A percentile compares a stretch with the other conserved stretches of the same genome.
phyloP scores from a whole-genome alignment of 2,113 vertebrate species.

The Lichenostomus cassidix region DNA sequence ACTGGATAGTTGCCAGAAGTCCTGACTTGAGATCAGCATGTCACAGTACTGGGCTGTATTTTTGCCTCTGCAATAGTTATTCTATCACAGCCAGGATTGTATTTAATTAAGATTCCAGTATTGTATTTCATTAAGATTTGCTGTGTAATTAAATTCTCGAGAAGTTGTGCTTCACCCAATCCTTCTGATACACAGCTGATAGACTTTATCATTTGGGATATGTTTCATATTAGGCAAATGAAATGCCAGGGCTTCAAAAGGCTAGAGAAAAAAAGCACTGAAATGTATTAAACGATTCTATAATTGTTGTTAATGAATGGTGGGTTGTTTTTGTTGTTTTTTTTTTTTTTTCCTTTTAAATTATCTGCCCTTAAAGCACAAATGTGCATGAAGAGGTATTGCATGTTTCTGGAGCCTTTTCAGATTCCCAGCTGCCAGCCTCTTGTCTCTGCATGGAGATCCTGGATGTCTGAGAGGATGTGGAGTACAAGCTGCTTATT shows the following conservation, averaged over 20 bases:
- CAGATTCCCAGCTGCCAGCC: background rate
- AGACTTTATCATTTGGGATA: background rate
- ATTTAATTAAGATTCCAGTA: background rate
- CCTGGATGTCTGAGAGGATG: background rate
- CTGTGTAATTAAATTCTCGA: background rate
- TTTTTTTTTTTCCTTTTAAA: background rate
- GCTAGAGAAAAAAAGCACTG: background rate
- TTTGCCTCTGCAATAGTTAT: background rate
- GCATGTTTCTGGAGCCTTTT: background rate
- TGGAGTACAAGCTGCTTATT: slow-evolving; percentile 20
- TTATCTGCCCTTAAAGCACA: background rate
- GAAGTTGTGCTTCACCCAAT: background rate
- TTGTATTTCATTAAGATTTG: background rate
- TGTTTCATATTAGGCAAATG: background rate
- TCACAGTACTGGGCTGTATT: background rate
- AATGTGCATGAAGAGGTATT: background rate
- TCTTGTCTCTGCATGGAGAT: background rate
- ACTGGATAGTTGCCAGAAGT: background rate
- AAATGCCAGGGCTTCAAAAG: background rate
- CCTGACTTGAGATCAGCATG: background rate
- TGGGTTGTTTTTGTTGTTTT: background rate
- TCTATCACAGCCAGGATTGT: background rate
- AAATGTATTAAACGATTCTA: background rate
- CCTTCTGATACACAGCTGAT: background rate
- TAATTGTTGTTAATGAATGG: background rate